Percentiles rank a stretch among this genome's conserved stretches.
phyloP scores from a whole-genome alignment of 2,888 invertebrate genomes.

The Cerastoderma edule region DNA sequence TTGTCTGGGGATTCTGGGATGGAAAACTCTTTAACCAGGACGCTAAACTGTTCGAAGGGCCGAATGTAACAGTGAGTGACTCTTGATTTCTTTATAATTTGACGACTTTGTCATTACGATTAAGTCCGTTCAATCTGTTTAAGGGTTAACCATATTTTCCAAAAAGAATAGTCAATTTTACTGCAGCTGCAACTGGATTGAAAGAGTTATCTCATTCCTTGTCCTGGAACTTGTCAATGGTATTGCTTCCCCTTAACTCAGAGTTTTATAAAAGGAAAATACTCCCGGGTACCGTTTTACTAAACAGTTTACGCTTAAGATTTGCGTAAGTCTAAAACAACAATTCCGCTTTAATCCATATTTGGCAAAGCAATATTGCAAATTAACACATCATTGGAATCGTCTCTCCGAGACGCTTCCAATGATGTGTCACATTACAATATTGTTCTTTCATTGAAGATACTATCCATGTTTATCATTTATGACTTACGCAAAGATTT shows the following conservation, averaged over 20 bases:
- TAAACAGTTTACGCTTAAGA: too few relatives aligned
- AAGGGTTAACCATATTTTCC: neutral
- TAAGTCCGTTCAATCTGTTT: neutral
- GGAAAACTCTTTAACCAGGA: conserved; percentile 36
- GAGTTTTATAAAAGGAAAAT: too few relatives aligned
- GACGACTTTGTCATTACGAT: neutral
- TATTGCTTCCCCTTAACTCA: neutral
- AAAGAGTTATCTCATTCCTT: neutral
- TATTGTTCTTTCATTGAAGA: too few relatives aligned
- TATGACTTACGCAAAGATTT: neutral
- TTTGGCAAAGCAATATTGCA: too few relatives aligned
- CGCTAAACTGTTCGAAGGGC: conserved; percentile 61
- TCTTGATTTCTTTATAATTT: conserved; percentile 4
- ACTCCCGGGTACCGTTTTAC: too few relatives aligned
- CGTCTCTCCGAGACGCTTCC: too few relatives aligned
- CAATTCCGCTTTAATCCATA: too few relatives aligned
- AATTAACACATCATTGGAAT: too few relatives aligned
- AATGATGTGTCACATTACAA: too few relatives aligned
- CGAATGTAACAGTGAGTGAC: conserved; percentile 51
- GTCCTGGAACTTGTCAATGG: neutral
- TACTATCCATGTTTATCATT: too few relatives aligned
- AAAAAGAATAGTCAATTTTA: neutral
- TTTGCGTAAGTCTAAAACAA: too few relatives aligned
- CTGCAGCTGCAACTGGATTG: neutral
- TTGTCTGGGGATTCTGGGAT: conserved; percentile 71